phyloP scores from a whole-genome alignment of 2,797 vertebrate genomes.

The Thunnus albacares region DNA sequence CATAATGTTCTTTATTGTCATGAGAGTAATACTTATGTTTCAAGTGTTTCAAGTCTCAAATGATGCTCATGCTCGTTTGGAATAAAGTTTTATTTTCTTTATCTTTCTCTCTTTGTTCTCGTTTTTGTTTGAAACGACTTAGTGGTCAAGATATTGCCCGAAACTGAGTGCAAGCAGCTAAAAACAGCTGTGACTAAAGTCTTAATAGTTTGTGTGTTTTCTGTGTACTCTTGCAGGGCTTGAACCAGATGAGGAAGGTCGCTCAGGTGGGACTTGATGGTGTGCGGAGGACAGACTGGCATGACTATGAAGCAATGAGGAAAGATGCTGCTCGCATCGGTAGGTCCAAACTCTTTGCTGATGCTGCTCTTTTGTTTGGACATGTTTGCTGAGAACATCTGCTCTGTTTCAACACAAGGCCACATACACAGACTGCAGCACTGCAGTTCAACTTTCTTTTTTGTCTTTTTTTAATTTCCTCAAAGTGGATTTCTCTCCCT shows the following conservation, averaged over 20 bases:
- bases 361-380: slow-evolving; percentile 9
- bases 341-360: slow-evolving; percentile 60
- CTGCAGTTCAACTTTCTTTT: background rate
- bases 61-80: background rate
- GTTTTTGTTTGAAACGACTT: too few species aligned
- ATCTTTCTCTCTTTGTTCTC: too few species aligned
- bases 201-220: background rate
- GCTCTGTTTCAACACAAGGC: slow-evolving; percentile 12
- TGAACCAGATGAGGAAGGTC: slow-evolving; percentile 82
- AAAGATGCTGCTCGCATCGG: slow-evolving; percentile 90
- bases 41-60: background rate
- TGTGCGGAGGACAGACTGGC: slow-evolving; percentile 92
- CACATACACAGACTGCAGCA: background rate
- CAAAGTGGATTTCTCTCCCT: slow-evolving; percentile 32
- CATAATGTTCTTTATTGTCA: background rate
- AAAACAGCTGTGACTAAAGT: background rate
- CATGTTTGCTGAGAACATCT: slow-evolving; percentile 22
- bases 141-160: background rate
- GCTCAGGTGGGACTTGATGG: slow-evolving; percentile 79
- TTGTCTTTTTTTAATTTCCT: slow-evolving; percentile 33
- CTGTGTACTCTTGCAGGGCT: slow-evolving; percentile 82
- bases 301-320: slow-evolving; percentile 90
- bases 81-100: background rate
- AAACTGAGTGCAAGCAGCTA: background rate
- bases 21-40: background rate